phyloP scores from a whole-genome alignment of 2,113 vertebrate genomes.

The Mustela lutreola region DNA sequence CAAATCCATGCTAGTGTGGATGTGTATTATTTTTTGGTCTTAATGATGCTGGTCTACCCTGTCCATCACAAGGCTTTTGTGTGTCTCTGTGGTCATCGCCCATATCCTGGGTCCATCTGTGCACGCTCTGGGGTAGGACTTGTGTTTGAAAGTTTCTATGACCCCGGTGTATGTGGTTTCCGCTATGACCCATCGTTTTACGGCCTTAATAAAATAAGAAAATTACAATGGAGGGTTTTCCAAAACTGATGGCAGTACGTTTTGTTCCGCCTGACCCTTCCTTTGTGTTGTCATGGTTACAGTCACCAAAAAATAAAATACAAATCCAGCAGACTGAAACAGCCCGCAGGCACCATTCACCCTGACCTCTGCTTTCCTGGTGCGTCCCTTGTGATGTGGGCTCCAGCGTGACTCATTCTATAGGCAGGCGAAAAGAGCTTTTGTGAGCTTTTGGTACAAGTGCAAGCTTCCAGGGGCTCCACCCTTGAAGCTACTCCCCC shows the following conservation, averaged over 20 bases:
- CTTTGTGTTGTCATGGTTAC: neutral
- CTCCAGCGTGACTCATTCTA: neutral
- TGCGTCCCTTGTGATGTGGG: accelerated
- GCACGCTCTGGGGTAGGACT: neutral
- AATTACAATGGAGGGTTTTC: neutral
- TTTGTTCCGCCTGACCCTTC: neutral
- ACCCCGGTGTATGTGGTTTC: neutral
- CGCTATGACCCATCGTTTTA: neutral
- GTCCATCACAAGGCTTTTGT: too few species aligned
- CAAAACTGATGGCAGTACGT: neutral
- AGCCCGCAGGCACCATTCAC: neutral
- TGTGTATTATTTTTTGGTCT: neutral
- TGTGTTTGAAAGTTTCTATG: neutral
- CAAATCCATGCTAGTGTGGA: too few species aligned
- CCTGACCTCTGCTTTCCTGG: neutral
- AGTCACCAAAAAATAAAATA: neutral
- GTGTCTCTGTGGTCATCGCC: neutral
- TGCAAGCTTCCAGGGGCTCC: neutral
- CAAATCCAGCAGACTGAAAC: neutral
- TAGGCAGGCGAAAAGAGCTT: neutral
- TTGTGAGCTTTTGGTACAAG: neutral
- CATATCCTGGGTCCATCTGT: too few species aligned
- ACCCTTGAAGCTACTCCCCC: neutral
- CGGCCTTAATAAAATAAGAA: neutral
- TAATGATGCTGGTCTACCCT: too few species aligned